These are phyloP conservation scores for Rugalucina vietnamica DNA, from an alignment of 2,888 invertebrate species.

Conservation along the genomic window DNA sequence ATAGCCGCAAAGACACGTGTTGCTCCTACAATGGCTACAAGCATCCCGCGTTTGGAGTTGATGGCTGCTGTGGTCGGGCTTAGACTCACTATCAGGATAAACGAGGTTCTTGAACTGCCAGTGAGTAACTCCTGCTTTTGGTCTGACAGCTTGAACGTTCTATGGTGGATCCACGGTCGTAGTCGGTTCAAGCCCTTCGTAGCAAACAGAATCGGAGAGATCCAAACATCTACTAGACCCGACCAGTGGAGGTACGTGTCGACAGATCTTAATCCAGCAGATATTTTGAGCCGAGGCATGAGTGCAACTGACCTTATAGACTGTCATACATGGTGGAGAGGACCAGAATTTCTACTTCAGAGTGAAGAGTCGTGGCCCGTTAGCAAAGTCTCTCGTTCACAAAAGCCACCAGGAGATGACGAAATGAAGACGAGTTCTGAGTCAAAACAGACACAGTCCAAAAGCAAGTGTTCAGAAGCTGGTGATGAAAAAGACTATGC, in stretches of 20 bases:
- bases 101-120: neutral
- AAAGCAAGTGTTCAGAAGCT: neutral
- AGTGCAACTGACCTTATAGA: neutral
- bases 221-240: slow-evolving; percentile 41
- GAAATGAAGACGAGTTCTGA: neutral
- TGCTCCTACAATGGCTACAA: slow-evolving; percentile 40
- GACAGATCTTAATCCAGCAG: slow-evolving; percentile 18
- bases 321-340: neutral
- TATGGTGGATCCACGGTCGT: slow-evolving; percentile 44
- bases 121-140: slow-evolving; percentile 12
- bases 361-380: neutral
- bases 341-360: neutral
- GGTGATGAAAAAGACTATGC: too few species aligned
- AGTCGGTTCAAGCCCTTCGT: slow-evolving; percentile 56
- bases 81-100: neutral
- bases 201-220: slow-evolving; percentile 59
- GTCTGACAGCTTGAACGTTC: slow-evolving; percentile 45
- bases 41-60: slow-evolving; percentile 48
- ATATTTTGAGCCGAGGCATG: slow-evolving; percentile 5
- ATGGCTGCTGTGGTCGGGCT: slow-evolving; percentile 39
- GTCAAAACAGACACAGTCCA: neutral
- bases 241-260: slow-evolving; percentile 41
- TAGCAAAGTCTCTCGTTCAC: neutral
- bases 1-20: slow-evolving; percentile 46
- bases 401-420: neutral